These are phyloP conservation scores for Caracal caracal DNA, from an alignment of 2,113 vertebrate species.

Conservation along the genomic window DNA sequence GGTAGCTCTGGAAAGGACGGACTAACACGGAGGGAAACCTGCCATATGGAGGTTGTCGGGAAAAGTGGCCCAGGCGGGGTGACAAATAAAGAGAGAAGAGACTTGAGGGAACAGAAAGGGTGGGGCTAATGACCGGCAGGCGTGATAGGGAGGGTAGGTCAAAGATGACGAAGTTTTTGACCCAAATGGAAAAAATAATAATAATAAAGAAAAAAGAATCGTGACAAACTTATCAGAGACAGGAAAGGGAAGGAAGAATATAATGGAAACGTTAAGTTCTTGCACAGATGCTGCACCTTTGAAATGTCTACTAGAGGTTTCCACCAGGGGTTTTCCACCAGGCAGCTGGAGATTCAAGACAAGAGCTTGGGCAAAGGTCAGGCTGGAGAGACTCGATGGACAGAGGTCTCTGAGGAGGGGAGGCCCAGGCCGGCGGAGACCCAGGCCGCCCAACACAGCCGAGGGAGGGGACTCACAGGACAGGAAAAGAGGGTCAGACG, in stretches of 20 bases:
- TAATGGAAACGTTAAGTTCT: neutral
- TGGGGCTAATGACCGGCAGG: neutral
- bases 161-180: neutral
- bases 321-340: neutral
- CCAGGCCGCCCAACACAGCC: neutral
- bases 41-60: neutral
- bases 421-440: neutral
- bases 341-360: neutral
- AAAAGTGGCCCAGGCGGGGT: neutral
- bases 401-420: neutral
- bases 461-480: neutral
- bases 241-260: neutral
- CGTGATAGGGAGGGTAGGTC: neutral
- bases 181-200: neutral
- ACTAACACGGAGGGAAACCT: neutral
- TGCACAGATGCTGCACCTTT: neutral
- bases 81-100: neutral
- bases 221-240: neutral
- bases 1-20: neutral
- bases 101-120: accelerated
- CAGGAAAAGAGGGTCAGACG: neutral
- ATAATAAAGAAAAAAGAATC: neutral
- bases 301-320: neutral
- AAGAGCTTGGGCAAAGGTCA: neutral
- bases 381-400: neutral